Conservation (phyloP, 2,888 invertebrate genomes). For the Pterobdella sp. region DNA sequence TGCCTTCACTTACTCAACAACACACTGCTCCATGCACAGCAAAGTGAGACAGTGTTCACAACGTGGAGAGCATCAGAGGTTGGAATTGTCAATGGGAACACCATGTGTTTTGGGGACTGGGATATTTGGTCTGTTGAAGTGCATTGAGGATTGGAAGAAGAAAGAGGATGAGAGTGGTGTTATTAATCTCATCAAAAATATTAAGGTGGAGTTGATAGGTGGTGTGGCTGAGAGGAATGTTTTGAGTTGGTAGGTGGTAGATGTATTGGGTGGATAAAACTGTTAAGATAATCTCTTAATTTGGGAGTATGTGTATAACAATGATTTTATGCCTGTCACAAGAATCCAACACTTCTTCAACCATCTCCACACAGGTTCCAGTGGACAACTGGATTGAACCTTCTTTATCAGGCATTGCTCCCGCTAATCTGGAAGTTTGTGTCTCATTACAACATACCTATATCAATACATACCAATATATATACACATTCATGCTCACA, state of each 20-base stretch:
- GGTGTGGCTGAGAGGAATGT: not conserved
- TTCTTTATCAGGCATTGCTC: not conserved
- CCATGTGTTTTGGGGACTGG: not conserved
- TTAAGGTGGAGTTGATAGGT: not conserved
- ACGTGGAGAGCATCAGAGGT: not conserved
- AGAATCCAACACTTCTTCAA: too few relatives aligned
- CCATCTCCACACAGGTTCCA: not conserved
- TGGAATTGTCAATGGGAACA: too few relatives aligned
- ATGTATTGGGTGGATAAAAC: too few relatives aligned
- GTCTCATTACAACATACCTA: not conserved
- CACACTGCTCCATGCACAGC: slow-evolving; percentile 45
- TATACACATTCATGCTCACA: slow-evolving; percentile 1
- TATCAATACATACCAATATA: not conserved
- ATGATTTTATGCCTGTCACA: too few relatives aligned
- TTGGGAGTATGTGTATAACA: too few relatives aligned
- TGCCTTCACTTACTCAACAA: slow-evolving; percentile 42
- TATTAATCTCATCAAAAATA: not conserved
- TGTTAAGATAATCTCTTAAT: too few relatives aligned
- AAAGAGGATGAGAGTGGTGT: not conserved
- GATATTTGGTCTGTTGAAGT: not conserved
- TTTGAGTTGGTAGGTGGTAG: not conserved
- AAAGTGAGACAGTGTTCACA: not conserved
- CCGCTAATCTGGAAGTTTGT: not conserved
- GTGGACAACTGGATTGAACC: not conserved
- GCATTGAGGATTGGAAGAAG: not conserved